These are phyloP conservation scores for Chymomyza fuscimana DNA, from an alignment of 2,888 invertebrate species.

Conservation along the genomic window DNA sequence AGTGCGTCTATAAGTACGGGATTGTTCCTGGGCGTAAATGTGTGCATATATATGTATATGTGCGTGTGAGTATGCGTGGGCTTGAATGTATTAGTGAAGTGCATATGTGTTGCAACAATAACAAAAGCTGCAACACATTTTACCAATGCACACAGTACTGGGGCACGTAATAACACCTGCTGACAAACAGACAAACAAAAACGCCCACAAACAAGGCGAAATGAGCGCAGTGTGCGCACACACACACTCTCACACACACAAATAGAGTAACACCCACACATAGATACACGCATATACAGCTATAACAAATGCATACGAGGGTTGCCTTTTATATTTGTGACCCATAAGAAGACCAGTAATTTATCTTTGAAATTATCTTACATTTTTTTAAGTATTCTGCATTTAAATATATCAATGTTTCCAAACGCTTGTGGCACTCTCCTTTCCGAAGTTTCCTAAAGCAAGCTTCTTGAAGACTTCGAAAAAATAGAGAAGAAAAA, in stretches of 20 bases:
- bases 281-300: neutral
- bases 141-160: constrained; percentile 60
- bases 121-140: constrained; percentile 61
- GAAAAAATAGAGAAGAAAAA: no score
- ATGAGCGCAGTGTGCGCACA: constrained; percentile 51
- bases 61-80: neutral
- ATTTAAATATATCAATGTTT: no score
- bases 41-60: neutral
- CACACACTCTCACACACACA: constrained; percentile 27
- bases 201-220: constrained; percentile 65
- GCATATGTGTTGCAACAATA: constrained; percentile 44
- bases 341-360: no score
- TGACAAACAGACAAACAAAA: constrained; percentile 67
- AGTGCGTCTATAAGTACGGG: constrained; percentile 63
- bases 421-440: no score
- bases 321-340: no score
- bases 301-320: no score
- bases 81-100: constrained; percentile 6
- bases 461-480: no score
- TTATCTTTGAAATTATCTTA: no score
- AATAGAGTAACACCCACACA: neutral
- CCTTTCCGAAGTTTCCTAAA: no score
- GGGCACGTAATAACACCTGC: constrained; percentile 71
- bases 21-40: constrained; percentile 44
- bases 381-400: no score